Conservation (phyloP, 2,113 vertebrate species). For the Rhineura floridana region DNA sequence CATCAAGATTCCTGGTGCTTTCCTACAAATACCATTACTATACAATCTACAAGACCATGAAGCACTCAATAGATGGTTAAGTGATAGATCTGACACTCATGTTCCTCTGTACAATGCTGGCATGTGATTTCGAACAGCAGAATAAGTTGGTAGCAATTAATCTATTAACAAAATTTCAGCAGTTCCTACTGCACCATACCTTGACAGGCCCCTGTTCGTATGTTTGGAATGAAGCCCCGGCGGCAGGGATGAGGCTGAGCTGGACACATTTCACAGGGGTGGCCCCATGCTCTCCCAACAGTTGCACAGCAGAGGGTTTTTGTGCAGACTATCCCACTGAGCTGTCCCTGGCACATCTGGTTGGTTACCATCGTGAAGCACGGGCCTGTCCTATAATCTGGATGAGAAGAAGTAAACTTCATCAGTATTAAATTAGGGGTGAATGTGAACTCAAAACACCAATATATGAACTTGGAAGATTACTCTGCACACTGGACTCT, state of each 20-base stretch:
- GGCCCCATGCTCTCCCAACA: conserved; percentile 95
- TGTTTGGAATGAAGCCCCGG: conserved; percentile 96
- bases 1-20: conserved; percentile 65
- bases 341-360: conserved; percentile 99
- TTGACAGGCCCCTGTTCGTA: conserved; percentile 96
- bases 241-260: conserved; percentile 97
- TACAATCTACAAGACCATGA: conserved; percentile 66
- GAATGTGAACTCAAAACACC: conserved; percentile 11
- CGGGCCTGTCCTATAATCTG: conserved; percentile 98
- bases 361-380: conserved; percentile 95
- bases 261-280: conserved; percentile 98
- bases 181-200: conserved; percentile 78
- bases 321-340: conserved; percentile 97
- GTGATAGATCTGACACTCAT: conserved; percentile 76
- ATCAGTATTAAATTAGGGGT: conserved; percentile 38
- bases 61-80: conserved; percentile 74
- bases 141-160: conserved; percentile 81
- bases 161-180: conserved; percentile 68
- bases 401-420: conserved; percentile 46
- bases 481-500: background rate
- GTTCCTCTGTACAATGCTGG: conserved; percentile 69
- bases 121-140: conserved; percentile 79
- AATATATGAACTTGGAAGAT: background rate
- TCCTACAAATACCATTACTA: conserved; percentile 63
- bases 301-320: conserved; percentile 97